A percentile compares a stretch with the other conserved stretches of the same genome.
Evolutionary conservation across 2,888 invertebrate species (phyloP).

Genomic region (Bugulina stolonifera): DNA sequence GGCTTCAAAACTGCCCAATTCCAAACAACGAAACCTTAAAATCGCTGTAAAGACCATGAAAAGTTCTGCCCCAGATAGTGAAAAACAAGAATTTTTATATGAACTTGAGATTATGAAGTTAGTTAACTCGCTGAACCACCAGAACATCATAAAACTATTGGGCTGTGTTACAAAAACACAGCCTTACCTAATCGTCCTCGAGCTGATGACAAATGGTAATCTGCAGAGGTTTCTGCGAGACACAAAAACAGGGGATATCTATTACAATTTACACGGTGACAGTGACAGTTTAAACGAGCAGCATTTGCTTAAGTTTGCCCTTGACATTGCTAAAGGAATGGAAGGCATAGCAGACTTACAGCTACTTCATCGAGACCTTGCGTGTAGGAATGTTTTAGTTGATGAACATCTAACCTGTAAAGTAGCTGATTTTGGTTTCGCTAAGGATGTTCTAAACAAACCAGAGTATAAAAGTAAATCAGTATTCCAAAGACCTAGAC

Average conservation of each 20-base stretch:
- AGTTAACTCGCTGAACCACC: slow-evolving; percentile 10
- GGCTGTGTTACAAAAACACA: slow-evolving; percentile 45
- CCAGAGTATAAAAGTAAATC: slow-evolving; percentile 49
- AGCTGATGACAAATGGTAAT: slow-evolving; percentile 81
- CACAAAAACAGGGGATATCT: slow-evolving; percentile 58
- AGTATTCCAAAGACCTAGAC: slow-evolving; percentile 46
- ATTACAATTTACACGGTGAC: slow-evolving; percentile 17
- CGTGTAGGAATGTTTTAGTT: slow-evolving; percentile 74
- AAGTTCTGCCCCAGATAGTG: slow-evolving; percentile 64
- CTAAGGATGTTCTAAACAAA: slow-evolving; percentile 76
- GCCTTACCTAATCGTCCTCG: slow-evolving; percentile 85
- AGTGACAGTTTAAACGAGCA: slow-evolving; percentile 24
- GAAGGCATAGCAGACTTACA: slow-evolving; percentile 50
- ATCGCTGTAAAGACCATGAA: slow-evolving; percentile 9
- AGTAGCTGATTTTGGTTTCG: slow-evolving; percentile 83
- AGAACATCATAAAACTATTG: slow-evolving; percentile 19
- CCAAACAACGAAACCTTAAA: background rate
- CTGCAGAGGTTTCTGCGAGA: slow-evolving; percentile 79
- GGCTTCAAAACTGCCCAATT: background rate
- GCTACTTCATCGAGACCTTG: slow-evolving; percentile 79
- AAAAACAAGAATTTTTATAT: slow-evolving; percentile 76
- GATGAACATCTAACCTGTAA: slow-evolving; percentile 81
- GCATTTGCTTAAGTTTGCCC: slow-evolving; percentile 15
- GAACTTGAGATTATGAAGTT: slow-evolving; percentile 82
- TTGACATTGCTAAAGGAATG: slow-evolving; percentile 13